These are phyloP conservation scores for Protodeltote pygarga DNA, from an alignment of 2,888 invertebrate genomes.

Conservation along the genomic window DNA sequence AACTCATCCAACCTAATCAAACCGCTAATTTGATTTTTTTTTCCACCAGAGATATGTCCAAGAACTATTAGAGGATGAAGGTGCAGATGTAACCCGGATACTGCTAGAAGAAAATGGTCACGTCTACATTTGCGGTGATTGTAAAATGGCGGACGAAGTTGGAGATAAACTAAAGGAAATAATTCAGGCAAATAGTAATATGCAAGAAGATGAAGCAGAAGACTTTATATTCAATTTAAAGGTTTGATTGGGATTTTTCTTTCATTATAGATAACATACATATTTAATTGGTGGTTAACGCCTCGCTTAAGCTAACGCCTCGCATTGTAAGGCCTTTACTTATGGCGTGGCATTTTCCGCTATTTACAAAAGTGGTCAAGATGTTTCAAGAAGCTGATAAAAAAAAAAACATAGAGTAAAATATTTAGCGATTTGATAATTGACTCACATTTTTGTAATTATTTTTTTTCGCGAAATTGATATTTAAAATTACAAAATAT, in stretches of 20 bases:
- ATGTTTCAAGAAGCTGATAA: too few species aligned
- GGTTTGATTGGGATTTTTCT: constrained; percentile 84
- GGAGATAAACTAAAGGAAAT: constrained; percentile 94
- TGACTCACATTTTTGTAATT: too few species aligned
- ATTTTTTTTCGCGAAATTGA: too few species aligned
- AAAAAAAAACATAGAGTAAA: too few species aligned
- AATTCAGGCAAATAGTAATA: constrained; percentile 88
- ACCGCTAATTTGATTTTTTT: neutral
- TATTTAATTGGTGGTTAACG: constrained; percentile 2
- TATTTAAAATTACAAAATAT: too few species aligned
- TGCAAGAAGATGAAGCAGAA: constrained; percentile 92
- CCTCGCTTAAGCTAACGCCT: too few species aligned
- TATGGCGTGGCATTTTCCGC: too few species aligned
- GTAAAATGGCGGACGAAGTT: constrained; percentile 98
- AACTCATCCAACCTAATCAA: neutral
- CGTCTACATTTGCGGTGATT: constrained; percentile 98
- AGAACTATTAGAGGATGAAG: constrained; percentile 93
- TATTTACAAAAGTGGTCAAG: too few species aligned
- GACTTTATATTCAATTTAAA: constrained; percentile 93
- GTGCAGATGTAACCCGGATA: constrained; percentile 91
- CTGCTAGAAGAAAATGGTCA: constrained; percentile 93
- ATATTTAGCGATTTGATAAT: too few species aligned
- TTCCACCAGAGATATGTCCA: constrained; percentile 94
- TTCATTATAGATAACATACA: constrained; percentile 5
- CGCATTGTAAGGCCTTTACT: too few species aligned